Conservation (phyloP, 2,888 invertebrate species). For the Ametastegia equiseti region DNA sequence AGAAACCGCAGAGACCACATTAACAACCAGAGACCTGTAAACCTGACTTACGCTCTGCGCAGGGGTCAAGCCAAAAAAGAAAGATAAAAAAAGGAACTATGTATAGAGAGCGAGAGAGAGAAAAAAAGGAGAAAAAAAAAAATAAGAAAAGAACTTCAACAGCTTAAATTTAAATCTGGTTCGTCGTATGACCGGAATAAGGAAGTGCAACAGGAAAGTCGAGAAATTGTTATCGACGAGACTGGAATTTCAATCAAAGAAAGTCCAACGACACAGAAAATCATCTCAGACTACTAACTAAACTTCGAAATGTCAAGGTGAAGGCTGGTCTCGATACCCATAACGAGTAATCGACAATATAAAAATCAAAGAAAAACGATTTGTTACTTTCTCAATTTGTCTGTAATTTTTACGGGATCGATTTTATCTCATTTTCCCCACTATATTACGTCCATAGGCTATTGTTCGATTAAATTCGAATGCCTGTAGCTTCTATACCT, state of each 20-base stretch:
- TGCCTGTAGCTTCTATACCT: neutral
- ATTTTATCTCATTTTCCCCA: neutral
- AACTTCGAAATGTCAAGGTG: no score
- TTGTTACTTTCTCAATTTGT: neutral
- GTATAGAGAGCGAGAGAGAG: neutral
- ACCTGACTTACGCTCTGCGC: neutral
- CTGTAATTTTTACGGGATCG: neutral
- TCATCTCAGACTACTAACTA: no score
- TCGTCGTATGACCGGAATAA: neutral
- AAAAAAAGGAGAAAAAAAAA: no score
- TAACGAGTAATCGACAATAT: neutral
- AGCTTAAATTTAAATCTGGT: no score
- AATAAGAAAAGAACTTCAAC: no score
- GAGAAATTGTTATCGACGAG: neutral
- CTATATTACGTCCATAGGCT: no score
- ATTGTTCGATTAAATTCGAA: neutral
- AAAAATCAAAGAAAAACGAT: neutral
- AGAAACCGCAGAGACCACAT: conserved; percentile 3
- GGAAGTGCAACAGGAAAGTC: neutral
- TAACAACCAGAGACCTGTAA: neutral
- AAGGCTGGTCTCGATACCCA: neutral
- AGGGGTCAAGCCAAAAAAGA: neutral
- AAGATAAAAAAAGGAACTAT: neutral
- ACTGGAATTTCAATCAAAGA: neutral
- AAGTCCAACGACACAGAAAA: neutral